These are phyloP conservation scores for Acrossocheilus wenchowensis DNA, from an alignment of 2,797 vertebrate species.

Conservation along the genomic window DNA sequence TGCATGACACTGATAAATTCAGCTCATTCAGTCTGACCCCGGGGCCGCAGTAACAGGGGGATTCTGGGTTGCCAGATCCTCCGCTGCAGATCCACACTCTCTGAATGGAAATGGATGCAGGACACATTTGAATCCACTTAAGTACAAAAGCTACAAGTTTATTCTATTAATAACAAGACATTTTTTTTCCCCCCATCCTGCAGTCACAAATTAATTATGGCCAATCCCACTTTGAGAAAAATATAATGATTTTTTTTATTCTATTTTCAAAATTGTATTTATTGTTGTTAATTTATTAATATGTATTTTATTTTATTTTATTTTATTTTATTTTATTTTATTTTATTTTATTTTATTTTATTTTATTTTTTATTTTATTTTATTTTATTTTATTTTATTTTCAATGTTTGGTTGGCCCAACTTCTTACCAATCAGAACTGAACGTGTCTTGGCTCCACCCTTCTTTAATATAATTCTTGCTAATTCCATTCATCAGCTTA, in stretches of 20 bases:
- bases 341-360: too few relatives aligned
- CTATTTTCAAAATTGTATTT: too few relatives aligned
- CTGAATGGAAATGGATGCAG: background rate
- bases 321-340: too few relatives aligned
- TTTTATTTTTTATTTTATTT: too few relatives aligned
- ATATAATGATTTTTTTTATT: too few relatives aligned
- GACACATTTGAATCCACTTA: background rate
- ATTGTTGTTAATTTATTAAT: too few relatives aligned
- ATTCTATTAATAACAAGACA: background rate
- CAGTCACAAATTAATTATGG: background rate
- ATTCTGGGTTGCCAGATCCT: constrained; percentile 9
- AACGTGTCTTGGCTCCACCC: background rate
- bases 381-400: too few relatives aligned
- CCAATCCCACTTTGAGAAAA: too few relatives aligned
- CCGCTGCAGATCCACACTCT: background rate
- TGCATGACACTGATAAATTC: constrained; percentile 79
- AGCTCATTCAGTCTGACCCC: constrained; percentile 74
- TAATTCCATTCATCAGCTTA: background rate
- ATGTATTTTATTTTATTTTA: too few relatives aligned
- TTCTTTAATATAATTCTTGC: background rate
- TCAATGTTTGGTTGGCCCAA: background rate
- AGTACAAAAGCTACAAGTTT: background rate
- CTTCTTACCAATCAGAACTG: background rate
- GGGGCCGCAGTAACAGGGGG: constrained; percentile 60
- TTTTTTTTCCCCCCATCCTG: background rate